Percentiles rank a stretch among this genome's conserved stretches.
phyloP scores from a whole-genome alignment of 2,888 invertebrate genomes.

The Malthinus flaveolus region DNA sequence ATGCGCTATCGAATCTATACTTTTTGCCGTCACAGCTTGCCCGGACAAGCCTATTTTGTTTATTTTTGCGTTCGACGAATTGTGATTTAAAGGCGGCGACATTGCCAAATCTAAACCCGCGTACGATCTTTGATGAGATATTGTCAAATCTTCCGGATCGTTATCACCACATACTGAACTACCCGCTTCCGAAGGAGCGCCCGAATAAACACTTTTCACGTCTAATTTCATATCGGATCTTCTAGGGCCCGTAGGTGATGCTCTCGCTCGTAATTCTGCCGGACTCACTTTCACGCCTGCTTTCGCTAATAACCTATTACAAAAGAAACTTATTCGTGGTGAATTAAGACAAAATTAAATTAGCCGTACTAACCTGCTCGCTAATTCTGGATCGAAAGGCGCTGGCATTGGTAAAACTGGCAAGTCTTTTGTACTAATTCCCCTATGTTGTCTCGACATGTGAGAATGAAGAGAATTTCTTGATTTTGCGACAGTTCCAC shows the following conservation, averaged over 20 bases:
- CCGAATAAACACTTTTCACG: constrained; percentile 68
- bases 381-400: constrained; percentile 87
- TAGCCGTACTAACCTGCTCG: constrained; percentile 64
- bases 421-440: constrained; percentile 90
- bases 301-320: constrained; percentile 73
- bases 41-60: constrained; percentile 53
- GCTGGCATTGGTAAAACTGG: constrained; percentile 93
- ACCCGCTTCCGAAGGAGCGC: constrained; percentile 69
- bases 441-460: constrained; percentile 91
- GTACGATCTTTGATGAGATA: constrained; percentile 61
- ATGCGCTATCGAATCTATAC: constrained; percentile 64
- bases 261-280: constrained; percentile 80
- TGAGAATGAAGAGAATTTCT: constrained; percentile 91
- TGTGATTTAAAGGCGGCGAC: constrained; percentile 58
- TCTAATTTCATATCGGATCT: constrained; percentile 78
- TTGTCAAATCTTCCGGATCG: constrained; percentile 82
- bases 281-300: constrained; percentile 86
- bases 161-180: constrained; percentile 78
- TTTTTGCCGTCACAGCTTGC: constrained; percentile 68
- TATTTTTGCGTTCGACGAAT: constrained; percentile 52
- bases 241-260: constrained; percentile 82
- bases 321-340: constrained; percentile 13
- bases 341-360: neutral
- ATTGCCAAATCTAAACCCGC: constrained; percentile 48
- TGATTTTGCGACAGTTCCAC: constrained; percentile 91